Conservation (phyloP, 2,797 vertebrate species). For the Gobio occitaniae region DNA sequence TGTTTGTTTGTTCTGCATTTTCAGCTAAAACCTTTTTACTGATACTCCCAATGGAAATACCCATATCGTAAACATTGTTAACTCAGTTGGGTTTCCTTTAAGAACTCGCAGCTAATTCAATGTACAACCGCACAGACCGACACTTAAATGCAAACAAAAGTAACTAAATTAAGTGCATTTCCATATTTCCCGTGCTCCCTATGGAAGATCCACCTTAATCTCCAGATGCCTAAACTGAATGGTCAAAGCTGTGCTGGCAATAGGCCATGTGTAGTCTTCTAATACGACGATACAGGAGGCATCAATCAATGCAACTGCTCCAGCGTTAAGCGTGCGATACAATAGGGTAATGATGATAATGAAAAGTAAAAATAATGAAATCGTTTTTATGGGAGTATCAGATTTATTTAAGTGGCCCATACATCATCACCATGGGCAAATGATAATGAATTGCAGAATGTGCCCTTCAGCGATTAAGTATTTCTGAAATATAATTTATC, state of each 20-base stretch:
- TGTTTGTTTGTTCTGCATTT: not conserved
- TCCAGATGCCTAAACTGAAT: conserved; percentile 84
- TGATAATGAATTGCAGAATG: conserved; percentile 88
- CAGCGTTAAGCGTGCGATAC: conserved; percentile 79
- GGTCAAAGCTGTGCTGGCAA: conserved; percentile 84
- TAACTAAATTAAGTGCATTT: conserved; percentile 88
- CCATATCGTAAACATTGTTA: conserved; percentile 71
- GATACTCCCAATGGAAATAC: not conserved
- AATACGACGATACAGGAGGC: conserved; percentile 71
- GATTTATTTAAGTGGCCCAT: conserved; percentile 87
- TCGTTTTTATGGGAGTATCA: conserved; percentile 76
- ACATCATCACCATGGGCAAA: conserved; percentile 87
- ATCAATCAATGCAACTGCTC: conserved; percentile 87
- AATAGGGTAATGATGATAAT: conserved; percentile 58
- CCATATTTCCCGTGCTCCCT: conserved; percentile 84
- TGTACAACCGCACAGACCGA: conserved; percentile 80
- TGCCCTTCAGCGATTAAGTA: conserved; percentile 84
- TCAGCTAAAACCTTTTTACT: not conserved
- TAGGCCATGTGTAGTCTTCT: conserved; percentile 76
- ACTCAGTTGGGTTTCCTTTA: conserved; percentile 80
- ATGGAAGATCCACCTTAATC: conserved; percentile 86
- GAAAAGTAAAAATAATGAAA: conserved; percentile 62
- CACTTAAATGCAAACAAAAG: conserved; percentile 81
- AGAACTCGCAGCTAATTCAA: conserved; percentile 85
- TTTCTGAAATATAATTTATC: conserved; percentile 84